Percentiles rank a stretch among this genome's conserved stretches.
phyloP scores from a whole-genome alignment of 53 echinoderm and acorn worm genomes.

The Paracentrotus lividus region DNA sequence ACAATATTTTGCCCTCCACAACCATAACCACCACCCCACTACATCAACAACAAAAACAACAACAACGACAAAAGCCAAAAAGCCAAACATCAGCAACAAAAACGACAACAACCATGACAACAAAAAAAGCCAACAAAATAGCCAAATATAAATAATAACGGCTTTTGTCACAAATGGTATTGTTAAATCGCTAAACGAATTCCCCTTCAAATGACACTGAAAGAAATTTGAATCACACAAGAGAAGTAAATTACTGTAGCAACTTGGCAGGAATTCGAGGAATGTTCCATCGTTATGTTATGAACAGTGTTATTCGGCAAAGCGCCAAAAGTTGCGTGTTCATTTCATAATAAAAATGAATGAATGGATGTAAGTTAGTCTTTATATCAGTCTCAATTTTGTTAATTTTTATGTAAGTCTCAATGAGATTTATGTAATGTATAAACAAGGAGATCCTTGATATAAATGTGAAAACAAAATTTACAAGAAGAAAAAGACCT shows the following conservation, averaged over 20 bases:
- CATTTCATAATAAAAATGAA: background rate
- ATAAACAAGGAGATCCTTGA: too few species aligned
- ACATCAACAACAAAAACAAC: too few species aligned
- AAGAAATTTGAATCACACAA: background rate
- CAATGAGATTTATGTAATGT: too few species aligned
- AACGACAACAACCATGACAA: background rate
- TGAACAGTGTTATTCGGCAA: background rate
- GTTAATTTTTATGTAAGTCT: too few species aligned
- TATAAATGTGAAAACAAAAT: too few species aligned
- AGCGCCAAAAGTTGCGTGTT: background rate
- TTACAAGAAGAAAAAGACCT: too few species aligned
- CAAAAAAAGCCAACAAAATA: background rate
- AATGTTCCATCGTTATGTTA: background rate
- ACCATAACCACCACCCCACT: background rate
- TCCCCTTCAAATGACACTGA: background rate
- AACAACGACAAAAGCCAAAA: background rate
- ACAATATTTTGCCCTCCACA: too few species aligned
- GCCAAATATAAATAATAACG: too few species aligned
- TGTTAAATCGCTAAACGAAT: background rate
- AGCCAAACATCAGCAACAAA: background rate
- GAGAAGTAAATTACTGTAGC: conserved; percentile 19
- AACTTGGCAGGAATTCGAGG: background rate
- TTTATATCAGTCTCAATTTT: background rate
- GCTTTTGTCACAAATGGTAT: background rate
- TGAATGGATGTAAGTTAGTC: background rate